Conservation (phyloP, 2,797 vertebrate genomes). For the Tachyglossus aculeatus region DNA sequence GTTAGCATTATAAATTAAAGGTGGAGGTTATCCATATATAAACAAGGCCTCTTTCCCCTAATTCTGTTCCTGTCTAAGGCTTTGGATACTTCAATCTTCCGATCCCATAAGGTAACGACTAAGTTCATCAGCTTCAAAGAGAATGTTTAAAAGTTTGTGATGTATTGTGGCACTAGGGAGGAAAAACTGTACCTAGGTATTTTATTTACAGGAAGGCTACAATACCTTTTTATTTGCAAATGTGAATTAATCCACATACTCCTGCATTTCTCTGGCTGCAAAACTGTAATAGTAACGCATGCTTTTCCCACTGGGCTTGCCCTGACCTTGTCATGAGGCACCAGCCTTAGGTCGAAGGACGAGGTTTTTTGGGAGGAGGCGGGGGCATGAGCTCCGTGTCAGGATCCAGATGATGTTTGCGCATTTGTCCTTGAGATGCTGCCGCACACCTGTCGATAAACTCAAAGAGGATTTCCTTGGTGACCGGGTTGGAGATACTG, state of each 20-base stretch:
- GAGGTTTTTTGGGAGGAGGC: constrained; percentile 91
- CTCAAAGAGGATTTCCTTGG: constrained; percentile 93
- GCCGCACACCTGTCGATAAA: constrained; percentile 86
- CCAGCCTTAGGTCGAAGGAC: constrained; percentile 64
- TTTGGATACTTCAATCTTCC: constrained; percentile 68
- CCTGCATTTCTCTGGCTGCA: constrained; percentile 37
- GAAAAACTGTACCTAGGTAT: constrained; percentile 52
- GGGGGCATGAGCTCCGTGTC: constrained; percentile 95
- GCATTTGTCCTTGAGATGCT: constrained; percentile 79
- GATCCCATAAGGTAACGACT: constrained; percentile 65
- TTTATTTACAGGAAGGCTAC: constrained; percentile 69
- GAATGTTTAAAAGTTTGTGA: constrained; percentile 55
- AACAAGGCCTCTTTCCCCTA: constrained; percentile 74
- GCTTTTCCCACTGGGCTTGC: constrained; percentile 3
- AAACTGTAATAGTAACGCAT: constrained; percentile 28
- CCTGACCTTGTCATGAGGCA: background rate
- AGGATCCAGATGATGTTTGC: constrained; percentile 85
- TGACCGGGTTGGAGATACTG: constrained; percentile 94
- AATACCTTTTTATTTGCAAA: constrained; percentile 34
- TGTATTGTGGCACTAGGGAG: constrained; percentile 52
- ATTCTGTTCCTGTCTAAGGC: constrained; percentile 69
- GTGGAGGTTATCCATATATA: constrained; percentile 66
- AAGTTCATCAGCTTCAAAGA: constrained; percentile 67
- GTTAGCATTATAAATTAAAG: constrained; percentile 73
- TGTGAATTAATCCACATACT: constrained; percentile 36